Conservation (phyloP, 2,113 vertebrate genomes). For the Caretta caretta region DNA sequence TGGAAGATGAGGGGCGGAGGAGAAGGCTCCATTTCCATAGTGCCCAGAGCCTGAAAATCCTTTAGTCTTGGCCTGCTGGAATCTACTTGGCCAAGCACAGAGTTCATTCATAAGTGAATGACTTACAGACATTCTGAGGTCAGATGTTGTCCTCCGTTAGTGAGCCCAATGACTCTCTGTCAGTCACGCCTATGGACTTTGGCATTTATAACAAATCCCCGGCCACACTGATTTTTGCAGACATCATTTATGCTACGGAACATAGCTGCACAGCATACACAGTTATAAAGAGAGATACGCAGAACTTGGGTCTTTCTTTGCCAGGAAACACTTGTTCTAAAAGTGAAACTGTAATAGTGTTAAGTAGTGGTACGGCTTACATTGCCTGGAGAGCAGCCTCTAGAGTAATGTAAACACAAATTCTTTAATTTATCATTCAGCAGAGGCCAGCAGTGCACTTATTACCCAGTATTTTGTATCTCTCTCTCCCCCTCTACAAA, state of each 20-base stretch:
- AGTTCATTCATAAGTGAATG: not conserved
- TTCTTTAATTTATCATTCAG: not conserved
- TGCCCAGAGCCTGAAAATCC: too few relatives aligned
- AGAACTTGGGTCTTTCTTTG: not conserved
- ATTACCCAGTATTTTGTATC: not conserved
- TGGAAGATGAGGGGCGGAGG: too few relatives aligned
- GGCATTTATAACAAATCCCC: not conserved
- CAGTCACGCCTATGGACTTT: not conserved
- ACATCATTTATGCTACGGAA: not conserved
- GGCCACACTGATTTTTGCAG: not conserved
- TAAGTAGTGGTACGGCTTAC: not conserved
- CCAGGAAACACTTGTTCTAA: not conserved
- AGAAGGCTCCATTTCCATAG: too few relatives aligned
- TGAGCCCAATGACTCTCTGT: not conserved
- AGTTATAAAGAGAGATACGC: not conserved
- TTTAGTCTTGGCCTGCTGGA: not conserved
- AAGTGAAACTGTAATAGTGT: not conserved
- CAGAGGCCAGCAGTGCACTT: not conserved
- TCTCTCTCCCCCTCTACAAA: not conserved
- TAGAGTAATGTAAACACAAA: not conserved
- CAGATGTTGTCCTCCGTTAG: fast-evolving
- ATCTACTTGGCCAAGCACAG: not conserved
- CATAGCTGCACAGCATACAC: not conserved
- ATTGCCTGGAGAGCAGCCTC: not conserved
- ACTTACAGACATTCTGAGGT: not conserved